These are phyloP conservation scores for Chydorus sphaericus DNA, from an alignment of 2,888 invertebrate genomes.

Conservation along the genomic window DNA sequence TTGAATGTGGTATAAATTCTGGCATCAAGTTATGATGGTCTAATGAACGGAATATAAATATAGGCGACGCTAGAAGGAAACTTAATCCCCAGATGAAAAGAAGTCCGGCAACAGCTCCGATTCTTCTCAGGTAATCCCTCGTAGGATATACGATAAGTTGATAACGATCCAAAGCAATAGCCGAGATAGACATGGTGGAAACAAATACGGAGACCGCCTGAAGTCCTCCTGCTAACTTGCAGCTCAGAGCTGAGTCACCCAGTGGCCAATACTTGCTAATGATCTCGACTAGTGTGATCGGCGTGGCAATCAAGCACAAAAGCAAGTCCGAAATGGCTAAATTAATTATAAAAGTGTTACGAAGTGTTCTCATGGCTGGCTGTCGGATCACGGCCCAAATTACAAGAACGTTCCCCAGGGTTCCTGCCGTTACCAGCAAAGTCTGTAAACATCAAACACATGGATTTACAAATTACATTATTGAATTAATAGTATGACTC, in stretches of 20 bases:
- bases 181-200: constrained; percentile 45
- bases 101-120: constrained; percentile 52
- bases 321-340: constrained; percentile 54
- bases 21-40: constrained; percentile 37
- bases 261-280: background rate
- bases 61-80: constrained; percentile 57
- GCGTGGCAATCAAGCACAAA: constrained; percentile 77
- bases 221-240: background rate
- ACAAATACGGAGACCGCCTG: background rate
- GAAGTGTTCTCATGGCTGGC: constrained; percentile 76
- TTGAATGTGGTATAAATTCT: constrained; percentile 35
- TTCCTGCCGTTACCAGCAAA: constrained; percentile 64
- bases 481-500: too few species aligned
- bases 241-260: background rate
- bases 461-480: too few species aligned
- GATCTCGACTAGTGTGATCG: constrained; percentile 58
- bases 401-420: constrained; percentile 71
- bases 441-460: too few species aligned
- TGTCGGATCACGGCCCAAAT: constrained; percentile 63
- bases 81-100: constrained; percentile 56
- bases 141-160: constrained; percentile 80
- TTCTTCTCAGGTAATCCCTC: constrained; percentile 54
- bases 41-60: constrained; percentile 55
- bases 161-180: constrained; percentile 72
- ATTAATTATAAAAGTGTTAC: constrained; percentile 85